These are phyloP conservation scores for Pollenia angustigena DNA, from an alignment of 2,888 invertebrate species.

Conservation along the genomic window DNA sequence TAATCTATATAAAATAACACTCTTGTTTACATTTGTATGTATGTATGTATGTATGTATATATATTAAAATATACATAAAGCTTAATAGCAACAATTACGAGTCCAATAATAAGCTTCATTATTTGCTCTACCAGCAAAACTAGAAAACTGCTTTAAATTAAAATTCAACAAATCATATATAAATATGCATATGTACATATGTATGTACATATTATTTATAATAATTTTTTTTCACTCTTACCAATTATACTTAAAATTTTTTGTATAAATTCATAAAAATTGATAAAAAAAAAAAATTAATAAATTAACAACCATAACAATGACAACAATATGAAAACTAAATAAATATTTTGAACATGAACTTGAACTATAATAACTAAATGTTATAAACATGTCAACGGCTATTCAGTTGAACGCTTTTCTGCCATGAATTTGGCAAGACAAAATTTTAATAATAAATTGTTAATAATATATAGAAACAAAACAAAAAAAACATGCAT, in stretches of 20 bases:
- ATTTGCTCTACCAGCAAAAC: too few relatives aligned
- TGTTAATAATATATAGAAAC: constrained; percentile 25
- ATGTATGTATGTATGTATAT: too few relatives aligned
- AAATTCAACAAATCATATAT: background rate
- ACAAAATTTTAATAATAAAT: constrained; percentile 37
- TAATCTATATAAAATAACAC: too few relatives aligned
- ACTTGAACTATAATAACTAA: constrained; percentile 73
- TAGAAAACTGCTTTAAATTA: too few relatives aligned
- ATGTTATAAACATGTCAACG: constrained; percentile 74
- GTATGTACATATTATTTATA: too few relatives aligned
- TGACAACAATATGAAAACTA: constrained; percentile 26
- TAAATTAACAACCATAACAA: constrained; percentile 31
- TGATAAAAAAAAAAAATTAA: constrained; percentile 10
- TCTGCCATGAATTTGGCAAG: constrained; percentile 56
- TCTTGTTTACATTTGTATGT: too few relatives aligned
- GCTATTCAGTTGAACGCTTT: constrained; percentile 73
- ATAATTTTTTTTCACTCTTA: constrained; percentile 3
- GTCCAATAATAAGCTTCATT: too few relatives aligned
- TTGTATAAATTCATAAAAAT: constrained; percentile 50
- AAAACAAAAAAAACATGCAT: constrained; percentile 41
- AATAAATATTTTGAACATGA: constrained; percentile 61
- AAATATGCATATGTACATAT: background rate
- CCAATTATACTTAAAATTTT: constrained; percentile 17
- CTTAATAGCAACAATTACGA: too few relatives aligned
- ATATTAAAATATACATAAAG: too few relatives aligned